Percentiles rank a stretch among this genome's conserved stretches.
Conservation (phyloP, 2,888 invertebrate genomes). For the Hydrotaea diabolus region DNA sequence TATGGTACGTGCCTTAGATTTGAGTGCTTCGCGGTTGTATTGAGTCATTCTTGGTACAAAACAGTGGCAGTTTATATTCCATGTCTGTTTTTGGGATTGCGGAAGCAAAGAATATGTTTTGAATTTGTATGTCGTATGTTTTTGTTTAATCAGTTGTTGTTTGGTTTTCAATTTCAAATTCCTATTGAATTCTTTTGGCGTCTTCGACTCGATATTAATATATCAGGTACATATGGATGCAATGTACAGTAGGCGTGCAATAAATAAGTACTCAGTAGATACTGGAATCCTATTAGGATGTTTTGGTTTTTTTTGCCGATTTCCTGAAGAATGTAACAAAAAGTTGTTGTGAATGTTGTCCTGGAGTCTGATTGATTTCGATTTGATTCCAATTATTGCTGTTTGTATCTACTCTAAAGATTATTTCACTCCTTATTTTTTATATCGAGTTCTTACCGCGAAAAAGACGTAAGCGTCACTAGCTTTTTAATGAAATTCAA, state of each 20-base stretch:
- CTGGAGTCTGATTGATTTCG: too few species aligned
- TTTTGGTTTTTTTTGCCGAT: too few species aligned
- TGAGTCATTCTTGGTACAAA: not conserved
- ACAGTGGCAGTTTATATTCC: not conserved
- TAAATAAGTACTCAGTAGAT: too few species aligned
- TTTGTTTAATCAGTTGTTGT: conserved; percentile 2
- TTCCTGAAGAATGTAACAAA: too few species aligned
- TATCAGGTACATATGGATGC: not conserved
- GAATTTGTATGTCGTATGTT: not conserved
- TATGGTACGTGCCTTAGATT: not conserved
- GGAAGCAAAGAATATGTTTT: not conserved
- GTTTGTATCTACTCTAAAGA: too few species aligned
- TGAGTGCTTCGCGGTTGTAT: not conserved
- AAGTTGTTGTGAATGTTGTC: too few species aligned
- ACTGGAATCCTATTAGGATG: too few species aligned
- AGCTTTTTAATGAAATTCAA: too few species aligned
- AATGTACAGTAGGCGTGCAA: not conserved
- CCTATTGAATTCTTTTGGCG: not conserved
- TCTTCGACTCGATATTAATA: not conserved
- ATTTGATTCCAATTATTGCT: too few species aligned
- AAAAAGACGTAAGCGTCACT: too few species aligned
- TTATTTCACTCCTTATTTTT: too few species aligned
- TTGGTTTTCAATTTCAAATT: not conserved
- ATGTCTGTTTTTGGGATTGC: conserved; percentile 2
- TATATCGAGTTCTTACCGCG: too few species aligned